phyloP scores from a whole-genome alignment of 2,888 invertebrate genomes.

The Agriopis aurantiaria region DNA sequence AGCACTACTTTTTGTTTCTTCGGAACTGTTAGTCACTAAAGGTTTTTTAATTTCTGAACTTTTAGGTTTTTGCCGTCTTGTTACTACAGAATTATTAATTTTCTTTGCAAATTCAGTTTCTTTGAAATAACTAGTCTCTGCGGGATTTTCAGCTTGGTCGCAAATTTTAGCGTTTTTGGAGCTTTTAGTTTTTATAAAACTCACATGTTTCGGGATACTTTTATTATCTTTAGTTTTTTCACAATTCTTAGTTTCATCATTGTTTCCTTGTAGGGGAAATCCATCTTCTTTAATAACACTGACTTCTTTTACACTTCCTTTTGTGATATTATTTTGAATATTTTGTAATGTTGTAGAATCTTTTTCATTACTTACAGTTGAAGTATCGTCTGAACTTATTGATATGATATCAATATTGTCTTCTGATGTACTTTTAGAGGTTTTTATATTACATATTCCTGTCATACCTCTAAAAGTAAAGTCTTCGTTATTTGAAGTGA shows the following conservation, averaged over 20 bases:
- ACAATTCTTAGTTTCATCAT: neutral
- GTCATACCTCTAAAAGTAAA: neutral
- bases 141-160: neutral
- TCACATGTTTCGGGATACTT: neutral
- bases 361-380: neutral
- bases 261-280: neutral
- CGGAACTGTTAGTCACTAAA: neutral
- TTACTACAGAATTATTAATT: no score
- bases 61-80: neutral
- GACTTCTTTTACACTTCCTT: neutral
- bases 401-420: constrained; percentile 28
- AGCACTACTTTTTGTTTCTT: neutral
- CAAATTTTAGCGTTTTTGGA: neutral
- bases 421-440: constrained; percentile 1
- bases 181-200: neutral
- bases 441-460: neutral
- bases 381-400: constrained; percentile 32
- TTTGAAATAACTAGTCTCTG: neutral
- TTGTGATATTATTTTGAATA: neutral
- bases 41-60: neutral
- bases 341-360: neutral
- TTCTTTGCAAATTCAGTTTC: no score
- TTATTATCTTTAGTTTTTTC: neutral
- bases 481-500: constrained; percentile 1
- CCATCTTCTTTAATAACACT: neutral